These are phyloP conservation scores for rabbit (Oryctolagus cuniculus) DNA, from an alignment of 2,113 vertebrate genomes.

Conservation along the genomic window DNA sequence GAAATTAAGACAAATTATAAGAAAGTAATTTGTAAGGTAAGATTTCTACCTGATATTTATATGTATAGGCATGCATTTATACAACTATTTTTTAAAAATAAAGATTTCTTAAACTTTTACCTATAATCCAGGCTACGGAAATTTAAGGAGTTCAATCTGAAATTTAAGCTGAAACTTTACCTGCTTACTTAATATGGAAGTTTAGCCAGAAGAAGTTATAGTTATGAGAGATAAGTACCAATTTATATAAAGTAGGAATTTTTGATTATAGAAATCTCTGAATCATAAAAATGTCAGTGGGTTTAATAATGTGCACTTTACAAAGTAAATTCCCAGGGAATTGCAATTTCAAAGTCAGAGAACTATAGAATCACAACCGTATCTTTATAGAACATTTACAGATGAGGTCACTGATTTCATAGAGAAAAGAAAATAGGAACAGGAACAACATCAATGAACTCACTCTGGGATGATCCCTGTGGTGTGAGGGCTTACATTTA, in stretches of 20 bases:
- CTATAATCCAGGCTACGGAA: neutral
- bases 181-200: too few relatives aligned
- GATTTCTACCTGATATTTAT: neutral
- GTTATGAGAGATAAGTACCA: neutral
- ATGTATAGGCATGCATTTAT: neutral
- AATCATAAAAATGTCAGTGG: neutral
- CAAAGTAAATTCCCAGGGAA: neutral
- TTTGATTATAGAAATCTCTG: neutral
- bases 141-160: neutral
- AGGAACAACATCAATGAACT: neutral
- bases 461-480: too few relatives aligned
- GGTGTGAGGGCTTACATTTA: too few relatives aligned
- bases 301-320: neutral
- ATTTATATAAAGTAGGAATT: neutral
- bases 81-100: neutral
- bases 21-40: neutral
- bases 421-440: neutral
- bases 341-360: neutral
- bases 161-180: neutral
- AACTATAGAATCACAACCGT: neutral
- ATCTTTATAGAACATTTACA: neutral
- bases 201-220: neutral
- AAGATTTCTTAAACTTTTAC: too few relatives aligned
- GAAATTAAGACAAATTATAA: neutral
- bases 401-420: neutral